A percentile compares a stretch with the other conserved stretches of the same genome.
Conservation (phyloP, 2,888 invertebrate species). For the Parasteatoda lunata region DNA sequence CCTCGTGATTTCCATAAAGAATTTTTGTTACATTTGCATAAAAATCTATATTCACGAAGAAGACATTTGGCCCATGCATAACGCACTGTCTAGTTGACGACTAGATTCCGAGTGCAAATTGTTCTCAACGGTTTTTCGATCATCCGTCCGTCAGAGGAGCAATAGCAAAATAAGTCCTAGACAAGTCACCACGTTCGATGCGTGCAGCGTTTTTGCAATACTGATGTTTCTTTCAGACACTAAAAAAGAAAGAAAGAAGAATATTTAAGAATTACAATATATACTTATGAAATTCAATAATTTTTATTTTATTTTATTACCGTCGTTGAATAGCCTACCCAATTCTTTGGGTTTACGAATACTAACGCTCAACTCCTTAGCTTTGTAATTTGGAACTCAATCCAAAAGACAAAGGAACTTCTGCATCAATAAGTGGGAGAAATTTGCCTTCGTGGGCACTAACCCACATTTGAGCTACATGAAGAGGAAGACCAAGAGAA, state of each 20-base stretch:
- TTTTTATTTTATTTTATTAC: too few species aligned
- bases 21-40: neutral
- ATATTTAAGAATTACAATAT: neutral
- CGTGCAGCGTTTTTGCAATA: neutral
- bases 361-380: too few species aligned
- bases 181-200: neutral
- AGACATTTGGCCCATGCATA: neutral
- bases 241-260: conserved; percentile 6
- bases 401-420: too few species aligned
- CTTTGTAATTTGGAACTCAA: too few species aligned
- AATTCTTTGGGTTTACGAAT: too few species aligned
- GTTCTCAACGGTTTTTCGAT: neutral
- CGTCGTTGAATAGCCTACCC: too few species aligned
- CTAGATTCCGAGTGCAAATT: conserved; percentile 35
- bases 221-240: conserved; percentile 37
- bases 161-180: neutral
- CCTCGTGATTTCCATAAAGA: neutral
- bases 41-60: neutral
- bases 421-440: too few species aligned
- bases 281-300: too few species aligned
- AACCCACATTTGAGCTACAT: too few species aligned
- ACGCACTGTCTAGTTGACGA: conserved; percentile 15
- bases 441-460: too few species aligned
- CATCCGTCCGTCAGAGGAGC: conserved; percentile 28
- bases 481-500: too few species aligned